Evolutionary conservation across 2,888 invertebrate species (phyloP), one percentile per base, ranked within the genome.

Genomic region (Uloborus plumipes): DNA sequence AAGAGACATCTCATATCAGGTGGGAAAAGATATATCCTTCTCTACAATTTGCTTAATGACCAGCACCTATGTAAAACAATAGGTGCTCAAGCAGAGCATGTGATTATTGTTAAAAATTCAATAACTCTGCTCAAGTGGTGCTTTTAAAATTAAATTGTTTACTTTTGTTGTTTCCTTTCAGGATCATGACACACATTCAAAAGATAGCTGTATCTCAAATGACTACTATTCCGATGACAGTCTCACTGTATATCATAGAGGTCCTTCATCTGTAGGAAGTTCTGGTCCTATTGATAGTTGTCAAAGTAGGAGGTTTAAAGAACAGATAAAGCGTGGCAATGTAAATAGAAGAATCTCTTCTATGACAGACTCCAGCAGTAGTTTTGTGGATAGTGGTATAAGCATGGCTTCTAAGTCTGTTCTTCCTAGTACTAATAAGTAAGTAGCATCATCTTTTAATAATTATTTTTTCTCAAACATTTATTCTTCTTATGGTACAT

Each of bases 171-270:
- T 26, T 31, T 16, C 71, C 66, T 61, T 67, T 1, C 83, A 89
- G 88, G 92, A 92, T 86, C 91, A 91, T 71, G 88, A 88, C 86
- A 91, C 92, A 59, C 92, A 94, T 87, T 94, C 94, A 61, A 93
- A 93, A 4, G 95, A 95, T 90, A 94, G 94, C 74, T 95, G 93
- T 86, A 92, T 93, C n/a, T 91, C 92, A 85, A 11, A 39, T 39
- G 93, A 93, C 89, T 93, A 92, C 88, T 91, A 92, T 83, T 79
- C 84, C 4, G 93, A 92, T 85, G 85, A 86, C 77, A 76, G 69
- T 18, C 47, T 80, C 4, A 22, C 67, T 13, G 14, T 15, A 1
- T 22, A 16, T 62, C 18, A 62, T 39, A 62, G 62, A 62, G 22
- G 31, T 47, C 31, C n/a, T 14, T 71, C 59, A 26, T 3, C 47